Conservation (phyloP, 2,113 vertebrate species). For the Heloderma charlesbogerti region DNA sequence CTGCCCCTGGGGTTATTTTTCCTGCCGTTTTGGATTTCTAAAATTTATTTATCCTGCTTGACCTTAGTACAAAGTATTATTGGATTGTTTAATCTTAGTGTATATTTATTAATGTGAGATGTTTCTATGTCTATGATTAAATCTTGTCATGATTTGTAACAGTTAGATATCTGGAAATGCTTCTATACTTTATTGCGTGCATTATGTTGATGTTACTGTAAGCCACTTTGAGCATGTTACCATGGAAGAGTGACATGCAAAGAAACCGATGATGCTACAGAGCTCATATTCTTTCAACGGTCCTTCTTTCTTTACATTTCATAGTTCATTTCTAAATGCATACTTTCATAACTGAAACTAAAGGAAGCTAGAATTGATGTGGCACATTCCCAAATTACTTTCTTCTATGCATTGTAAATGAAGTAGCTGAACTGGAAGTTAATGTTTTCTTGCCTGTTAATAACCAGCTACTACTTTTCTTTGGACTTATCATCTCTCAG, state of each 20-base stretch:
- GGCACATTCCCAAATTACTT: conserved; percentile 15
- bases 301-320: conserved; percentile 23
- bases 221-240: too few relatives aligned
- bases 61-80: not conserved
- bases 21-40: too few relatives aligned
- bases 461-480: conserved; percentile 7
- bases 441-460: not conserved
- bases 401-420: conserved; percentile 9
- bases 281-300: conserved; percentile 56
- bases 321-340: conserved; percentile 49
- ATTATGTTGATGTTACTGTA: too few relatives aligned
- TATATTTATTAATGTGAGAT: too few relatives aligned
- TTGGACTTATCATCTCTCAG: not conserved
- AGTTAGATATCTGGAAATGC: too few relatives aligned
- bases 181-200: not conserved
- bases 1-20: too few relatives aligned
- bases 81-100: too few relatives aligned
- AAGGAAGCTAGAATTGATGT: conserved; percentile 30
- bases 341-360: conserved; percentile 12
- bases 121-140: too few relatives aligned
- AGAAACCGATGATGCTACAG: not conserved
- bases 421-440: not conserved
- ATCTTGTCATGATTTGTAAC: too few relatives aligned
- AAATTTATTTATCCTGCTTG: not conserved
- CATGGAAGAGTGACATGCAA: too few relatives aligned